phyloP scores from a whole-genome alignment of 2,113 vertebrate genomes.

The Arizona elegans region DNA sequence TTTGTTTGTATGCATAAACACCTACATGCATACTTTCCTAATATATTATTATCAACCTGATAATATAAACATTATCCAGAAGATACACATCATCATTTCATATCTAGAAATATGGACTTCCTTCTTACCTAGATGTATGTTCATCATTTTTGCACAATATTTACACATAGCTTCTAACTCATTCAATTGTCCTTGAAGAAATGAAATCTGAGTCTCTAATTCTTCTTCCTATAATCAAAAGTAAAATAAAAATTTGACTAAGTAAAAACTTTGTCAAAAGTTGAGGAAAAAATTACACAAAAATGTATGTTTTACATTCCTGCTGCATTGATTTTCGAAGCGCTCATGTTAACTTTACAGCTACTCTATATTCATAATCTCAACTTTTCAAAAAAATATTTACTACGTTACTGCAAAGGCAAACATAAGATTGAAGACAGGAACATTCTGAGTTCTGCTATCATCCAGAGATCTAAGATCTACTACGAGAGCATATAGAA shows the following conservation, averaged over 20 bases:
- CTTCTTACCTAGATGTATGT: constrained; percentile 89
- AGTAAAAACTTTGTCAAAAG: background rate
- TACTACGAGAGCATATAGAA: background rate
- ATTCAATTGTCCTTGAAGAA: constrained; percentile 95
- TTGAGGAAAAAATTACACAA: background rate
- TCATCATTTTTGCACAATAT: constrained; percentile 97
- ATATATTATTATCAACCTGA: background rate
- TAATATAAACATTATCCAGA: constrained; percentile 6
- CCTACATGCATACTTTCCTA: background rate
- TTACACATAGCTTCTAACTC: constrained; percentile 99
- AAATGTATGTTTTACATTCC: background rate
- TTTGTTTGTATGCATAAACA: background rate
- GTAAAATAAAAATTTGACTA: constrained; percentile 1
- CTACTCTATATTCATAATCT: background rate
- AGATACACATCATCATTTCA: background rate
- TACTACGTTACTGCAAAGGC: background rate
- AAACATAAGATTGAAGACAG: background rate
- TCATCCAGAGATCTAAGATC: background rate
- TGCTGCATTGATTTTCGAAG: background rate
- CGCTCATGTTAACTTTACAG: background rate
- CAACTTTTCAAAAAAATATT: background rate
- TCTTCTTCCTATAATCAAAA: constrained; percentile 84
- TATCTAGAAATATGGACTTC: background rate
- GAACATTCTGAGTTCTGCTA: background rate
- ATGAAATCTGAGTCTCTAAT: constrained; percentile 94